Conservation (phyloP, 2,797 vertebrate genomes). For the Ceyx erithaca region DNA sequence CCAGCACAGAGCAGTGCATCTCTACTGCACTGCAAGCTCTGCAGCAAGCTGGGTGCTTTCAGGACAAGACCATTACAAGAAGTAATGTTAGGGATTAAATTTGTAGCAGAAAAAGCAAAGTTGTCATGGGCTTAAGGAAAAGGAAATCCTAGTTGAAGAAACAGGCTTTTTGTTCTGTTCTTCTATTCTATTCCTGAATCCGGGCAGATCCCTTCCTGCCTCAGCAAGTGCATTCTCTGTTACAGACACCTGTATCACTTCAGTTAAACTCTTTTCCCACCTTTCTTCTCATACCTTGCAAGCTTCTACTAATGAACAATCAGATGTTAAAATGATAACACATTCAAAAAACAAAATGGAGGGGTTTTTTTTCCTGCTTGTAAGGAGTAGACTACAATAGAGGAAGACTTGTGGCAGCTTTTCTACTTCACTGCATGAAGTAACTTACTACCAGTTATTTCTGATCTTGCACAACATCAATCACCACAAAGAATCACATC, state of each 20-base stretch:
- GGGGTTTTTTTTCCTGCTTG: not conserved
- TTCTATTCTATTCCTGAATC: not conserved
- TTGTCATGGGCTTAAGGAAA: not conserved
- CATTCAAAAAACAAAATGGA: not conserved
- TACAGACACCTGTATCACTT: not conserved
- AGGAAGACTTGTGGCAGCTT: not conserved
- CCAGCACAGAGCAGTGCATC: too few relatives aligned
- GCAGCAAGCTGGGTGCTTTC: not conserved
- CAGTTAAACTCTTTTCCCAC: not conserved
- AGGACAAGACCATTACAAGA: not conserved
- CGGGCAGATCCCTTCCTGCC: not conserved
- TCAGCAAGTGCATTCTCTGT: not conserved
- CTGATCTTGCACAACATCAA: not conserved
- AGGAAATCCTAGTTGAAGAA: not conserved
- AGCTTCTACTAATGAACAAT: not conserved
- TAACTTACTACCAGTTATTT: not conserved
- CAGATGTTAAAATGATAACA: not conserved
- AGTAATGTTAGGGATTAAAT: not conserved
- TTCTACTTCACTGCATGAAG: not conserved
- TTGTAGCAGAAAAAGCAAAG: not conserved
- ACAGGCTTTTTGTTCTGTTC: not conserved
- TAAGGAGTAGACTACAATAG: not conserved
- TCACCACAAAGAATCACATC: not conserved
- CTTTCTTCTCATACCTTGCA: not conserved
- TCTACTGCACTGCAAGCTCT: not conserved